Base-by-base conservation (phyloP, 2,888 invertebrate species). In the Capitulum mitella region DNA sequence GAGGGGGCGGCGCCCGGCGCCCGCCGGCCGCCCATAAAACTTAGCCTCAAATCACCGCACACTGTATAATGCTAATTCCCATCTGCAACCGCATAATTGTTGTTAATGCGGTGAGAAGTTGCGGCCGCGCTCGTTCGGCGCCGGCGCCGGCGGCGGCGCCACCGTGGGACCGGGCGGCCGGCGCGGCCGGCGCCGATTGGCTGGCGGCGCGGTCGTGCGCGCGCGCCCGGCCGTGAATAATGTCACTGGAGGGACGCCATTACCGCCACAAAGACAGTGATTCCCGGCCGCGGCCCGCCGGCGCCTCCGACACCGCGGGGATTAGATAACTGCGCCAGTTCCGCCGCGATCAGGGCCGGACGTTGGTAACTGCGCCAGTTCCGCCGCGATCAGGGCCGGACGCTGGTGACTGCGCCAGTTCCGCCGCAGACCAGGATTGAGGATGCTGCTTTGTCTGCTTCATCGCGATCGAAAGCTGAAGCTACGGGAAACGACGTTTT, bases 31-130 rank as follows among this genome's bases (percentile, higher is more conserved):
- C 2, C 64, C 64, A 64, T 64, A 32, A 64, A 64, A 34, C 64
- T 34, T 64, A 64, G 32, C 64, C 64, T 14, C 29, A 64, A 64
- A 64, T 64, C 64, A 64, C 64, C 34, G 34, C 64, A 64, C 64
- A 64, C 64, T 64, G 64, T 34, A 64, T 64, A 64, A 64, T 34
- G 64, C 64, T 64, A 64, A 64, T 64, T 34, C 3, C 64, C 34
- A 29, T 29, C 64, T 64, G 64, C 64, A 64, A 29, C 64, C 64
- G 34, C 34, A 29, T 64, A 64, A 64, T 64, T 34, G 64, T 64
- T 64, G 64, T 64, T 64, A 64, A 64, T 64, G 34, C 64, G 64
- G 64, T 64, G 64, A 64, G 64, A 64, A 64, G 64, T 64, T 64
- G 64, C 34, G 12, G 32, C n/a, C 34, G 34, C 29, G 34, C 64